Percentiles rank a stretch among this genome's conserved stretches.
Conservation (phyloP, 1,140 invertebrate species). For the Atta texana region DNA sequence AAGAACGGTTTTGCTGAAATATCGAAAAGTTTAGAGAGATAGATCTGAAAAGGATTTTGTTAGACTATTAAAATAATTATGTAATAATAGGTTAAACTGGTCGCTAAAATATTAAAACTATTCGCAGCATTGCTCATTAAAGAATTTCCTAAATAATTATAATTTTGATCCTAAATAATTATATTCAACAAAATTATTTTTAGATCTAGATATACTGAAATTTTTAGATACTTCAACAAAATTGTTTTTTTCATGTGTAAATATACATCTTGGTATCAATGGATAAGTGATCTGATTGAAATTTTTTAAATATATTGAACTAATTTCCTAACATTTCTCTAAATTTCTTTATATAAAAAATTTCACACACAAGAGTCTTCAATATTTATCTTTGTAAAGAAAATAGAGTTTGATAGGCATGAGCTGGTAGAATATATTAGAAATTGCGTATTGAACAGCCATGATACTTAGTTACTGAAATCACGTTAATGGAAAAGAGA, state of each 20-base stretch:
- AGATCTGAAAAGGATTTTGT: too few relatives aligned
- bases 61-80: too few relatives aligned
- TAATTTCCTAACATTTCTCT: not conserved
- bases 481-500: slow-evolving; percentile 35
- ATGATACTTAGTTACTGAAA: slow-evolving; percentile 34
- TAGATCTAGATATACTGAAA: too few relatives aligned
- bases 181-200: too few relatives aligned
- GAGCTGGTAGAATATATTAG: not conserved
- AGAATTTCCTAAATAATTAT: too few relatives aligned
- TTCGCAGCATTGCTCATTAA: too few relatives aligned
- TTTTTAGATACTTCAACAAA: not conserved
- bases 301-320: not conserved
- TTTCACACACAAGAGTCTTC: not conserved
- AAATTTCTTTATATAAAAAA: not conserved
- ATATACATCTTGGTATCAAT: too few relatives aligned
- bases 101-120: too few relatives aligned
- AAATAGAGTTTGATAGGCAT: not conserved
- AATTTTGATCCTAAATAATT: too few relatives aligned
- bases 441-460: not conserved
- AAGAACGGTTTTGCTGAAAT: not conserved
- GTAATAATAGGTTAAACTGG: too few relatives aligned
- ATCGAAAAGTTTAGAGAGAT: too few relatives aligned
- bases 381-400: not conserved
- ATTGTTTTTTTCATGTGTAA: too few relatives aligned
- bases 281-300: not conserved